Base-by-base conservation (phyloP, 2,113 vertebrate species). In the Spilogale gracilis region DNA sequence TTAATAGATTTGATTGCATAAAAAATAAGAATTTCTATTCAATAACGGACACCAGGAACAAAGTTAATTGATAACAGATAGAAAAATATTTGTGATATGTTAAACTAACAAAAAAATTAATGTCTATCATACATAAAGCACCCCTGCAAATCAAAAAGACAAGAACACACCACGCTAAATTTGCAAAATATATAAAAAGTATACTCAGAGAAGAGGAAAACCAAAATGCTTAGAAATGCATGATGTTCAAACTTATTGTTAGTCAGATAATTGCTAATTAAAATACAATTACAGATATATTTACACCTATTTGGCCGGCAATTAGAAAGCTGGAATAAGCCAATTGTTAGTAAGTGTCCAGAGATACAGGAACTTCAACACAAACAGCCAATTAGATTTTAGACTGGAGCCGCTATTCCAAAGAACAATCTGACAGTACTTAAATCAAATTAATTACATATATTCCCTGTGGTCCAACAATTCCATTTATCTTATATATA, bases 381-480 rank as follows among this genome's bases (percentile, higher is more conserved):
- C 54, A 78, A 63, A 89, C 3, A 93, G 23, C 27, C 89, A 45
- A 79, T 89, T 82, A 89, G 43, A 89, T 38, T 76, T 91, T 93
- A 96, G 50, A 93, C 8, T 79, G 12, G 52, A 92, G 17, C 58
- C 76, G 54, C 13, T 96, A 65, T 85, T 96, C 20, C 54, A 92
- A 96, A 97, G 23, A 93, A 50, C 73, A 92, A 67, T 73, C 86
- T 96, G 85, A 48, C 32, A 92, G 23, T 73, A 84, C n/a, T 84
- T 90, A 83, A 83, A 95, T 86, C 13, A 88, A 89, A 91, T 87
- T 92, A 94, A 97, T 91, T 95, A 90, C 61, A 91, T 32, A 96
- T 91, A 80, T 79, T 60, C 60, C 23, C 32, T 74, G 20, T 89
- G 60, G 14, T 43, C 27, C 58, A 71, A 82, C 23, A 89, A 61